Conservation (phyloP, 2,113 vertebrate species). For the Psammodynastes pulverulentus region DNA sequence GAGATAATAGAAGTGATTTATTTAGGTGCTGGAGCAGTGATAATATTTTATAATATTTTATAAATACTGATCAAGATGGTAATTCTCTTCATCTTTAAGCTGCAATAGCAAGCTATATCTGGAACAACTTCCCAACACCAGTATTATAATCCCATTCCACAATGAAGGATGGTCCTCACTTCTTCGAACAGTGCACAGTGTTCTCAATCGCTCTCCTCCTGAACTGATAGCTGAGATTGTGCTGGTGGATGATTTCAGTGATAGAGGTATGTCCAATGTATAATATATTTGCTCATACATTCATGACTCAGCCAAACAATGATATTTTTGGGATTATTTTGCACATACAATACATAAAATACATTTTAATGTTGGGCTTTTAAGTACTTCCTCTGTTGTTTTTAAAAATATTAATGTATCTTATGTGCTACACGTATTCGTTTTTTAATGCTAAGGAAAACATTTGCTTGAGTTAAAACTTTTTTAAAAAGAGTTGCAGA, state of each 20-base stretch:
- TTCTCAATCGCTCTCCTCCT: slow-evolving; percentile 90
- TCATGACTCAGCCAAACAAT: neutral
- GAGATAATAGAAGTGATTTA: neutral
- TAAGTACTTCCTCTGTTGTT: neutral
- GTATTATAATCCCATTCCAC: slow-evolving; percentile 96
- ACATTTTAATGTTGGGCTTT: neutral
- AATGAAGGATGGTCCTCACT: slow-evolving; percentile 98
- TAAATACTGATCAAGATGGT: slow-evolving; percentile 3
- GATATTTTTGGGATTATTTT: neutral
- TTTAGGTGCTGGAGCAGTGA: neutral
- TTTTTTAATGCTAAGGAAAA: neutral
- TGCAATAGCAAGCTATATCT: slow-evolving; percentile 92
- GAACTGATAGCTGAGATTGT: slow-evolving; percentile 91
- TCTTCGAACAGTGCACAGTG: slow-evolving; percentile 92
- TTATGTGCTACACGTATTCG: neutral
- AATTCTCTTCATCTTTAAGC: slow-evolving; percentile 65
- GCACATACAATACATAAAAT: neutral
- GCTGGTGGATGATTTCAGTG: slow-evolving; percentile 97
- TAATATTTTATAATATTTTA: neutral
- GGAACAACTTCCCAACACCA: slow-evolving; percentile 88
- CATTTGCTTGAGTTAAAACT: neutral
- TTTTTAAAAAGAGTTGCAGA: neutral
- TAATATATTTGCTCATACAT: neutral
- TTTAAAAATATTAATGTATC: neutral
- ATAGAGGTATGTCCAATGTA: slow-evolving; percentile 78